Base-by-base conservation (phyloP, 1,140 invertebrate species). In the Bactericera cockerelli region DNA sequence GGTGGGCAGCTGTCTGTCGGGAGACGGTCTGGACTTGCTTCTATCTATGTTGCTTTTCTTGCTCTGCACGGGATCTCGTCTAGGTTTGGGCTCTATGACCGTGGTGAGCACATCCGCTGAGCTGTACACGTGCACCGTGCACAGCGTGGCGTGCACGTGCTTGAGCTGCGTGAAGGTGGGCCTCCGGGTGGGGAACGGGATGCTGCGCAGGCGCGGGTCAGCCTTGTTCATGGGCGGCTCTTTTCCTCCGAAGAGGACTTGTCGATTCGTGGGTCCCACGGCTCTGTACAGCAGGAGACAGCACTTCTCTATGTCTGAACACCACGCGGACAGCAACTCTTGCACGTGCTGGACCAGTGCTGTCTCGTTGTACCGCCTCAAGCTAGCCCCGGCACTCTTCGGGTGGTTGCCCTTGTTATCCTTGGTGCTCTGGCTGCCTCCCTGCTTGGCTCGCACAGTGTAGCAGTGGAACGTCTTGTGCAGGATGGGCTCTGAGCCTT, bases 391-490 rank as follows among this genome's bases (percentile, higher is more conserved):
- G 11, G 87, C 87, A 62, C 87, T 91, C 68, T 86, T 83, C 0
- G 83, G 78, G 42, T 74, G 75, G 10, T 78, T 77, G 56, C 74
- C 76, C 65, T 81, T 79, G 42, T 70, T 74, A 69, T 92, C 88
- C 54, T 81, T 75, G 2, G 77, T 75, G 31, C 74, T 76, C 71
- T 94, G 89, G 1, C 81, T 76, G 55, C 86, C 83, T 0, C 89
- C 90, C 69, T 92, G 86, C 49, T 89, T 88, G 0, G 86, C 80
- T 55, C 89, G 70, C 1, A 90, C 85, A 3, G 87, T 87, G 68
- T 94, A 94, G 49, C 82, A 83, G 71, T 93, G 89, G 66, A 89
- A 84, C 1, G 89, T 91, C 72, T 93, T 93, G 68, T 93, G 89
- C 1, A 77, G 69, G n/a, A 85, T 65, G 1, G 78, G 69, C 63